Evolutionary conservation across 2,113 vertebrate species (phyloP).

Genomic region (Phoenicopterus ruber): DNA sequence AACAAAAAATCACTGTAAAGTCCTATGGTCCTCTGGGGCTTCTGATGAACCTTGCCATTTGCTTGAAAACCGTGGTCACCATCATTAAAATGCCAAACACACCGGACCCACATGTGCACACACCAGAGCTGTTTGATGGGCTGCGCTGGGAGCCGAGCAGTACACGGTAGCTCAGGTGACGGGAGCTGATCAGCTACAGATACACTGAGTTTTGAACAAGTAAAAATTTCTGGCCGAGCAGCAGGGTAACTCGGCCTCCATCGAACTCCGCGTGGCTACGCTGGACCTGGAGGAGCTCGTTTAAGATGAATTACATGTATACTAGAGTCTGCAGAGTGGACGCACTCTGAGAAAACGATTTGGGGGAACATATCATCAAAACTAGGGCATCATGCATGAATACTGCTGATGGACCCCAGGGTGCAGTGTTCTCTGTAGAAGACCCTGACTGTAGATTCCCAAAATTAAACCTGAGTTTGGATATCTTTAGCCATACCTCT

Average conservation of each 20-base stretch:
- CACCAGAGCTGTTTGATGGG: background rate
- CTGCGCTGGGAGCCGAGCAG: background rate
- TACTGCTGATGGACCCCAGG: background rate
- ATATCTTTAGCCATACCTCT: background rate
- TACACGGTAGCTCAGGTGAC: background rate
- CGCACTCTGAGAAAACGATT: background rate
- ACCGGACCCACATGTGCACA: background rate
- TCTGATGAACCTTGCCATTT: background rate
- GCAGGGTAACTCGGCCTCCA: background rate
- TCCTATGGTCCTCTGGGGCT: background rate
- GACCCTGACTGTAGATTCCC: background rate
- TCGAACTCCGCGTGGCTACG: background rate
- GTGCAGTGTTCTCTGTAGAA: background rate
- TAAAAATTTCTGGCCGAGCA: background rate
- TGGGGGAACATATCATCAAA: background rate
- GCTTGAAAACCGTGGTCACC: accelerated
- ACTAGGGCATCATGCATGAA: background rate
- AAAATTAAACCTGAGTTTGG: background rate
- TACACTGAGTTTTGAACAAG: background rate
- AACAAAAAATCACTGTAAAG: background rate
- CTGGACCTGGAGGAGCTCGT: background rate
- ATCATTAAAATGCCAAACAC: background rate
- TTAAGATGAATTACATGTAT: background rate
- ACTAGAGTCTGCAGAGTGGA: background rate
- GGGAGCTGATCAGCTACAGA: background rate